phyloP scores from a whole-genome alignment of 2,888 invertebrate species.

The Aleiodes leptofemur region DNA sequence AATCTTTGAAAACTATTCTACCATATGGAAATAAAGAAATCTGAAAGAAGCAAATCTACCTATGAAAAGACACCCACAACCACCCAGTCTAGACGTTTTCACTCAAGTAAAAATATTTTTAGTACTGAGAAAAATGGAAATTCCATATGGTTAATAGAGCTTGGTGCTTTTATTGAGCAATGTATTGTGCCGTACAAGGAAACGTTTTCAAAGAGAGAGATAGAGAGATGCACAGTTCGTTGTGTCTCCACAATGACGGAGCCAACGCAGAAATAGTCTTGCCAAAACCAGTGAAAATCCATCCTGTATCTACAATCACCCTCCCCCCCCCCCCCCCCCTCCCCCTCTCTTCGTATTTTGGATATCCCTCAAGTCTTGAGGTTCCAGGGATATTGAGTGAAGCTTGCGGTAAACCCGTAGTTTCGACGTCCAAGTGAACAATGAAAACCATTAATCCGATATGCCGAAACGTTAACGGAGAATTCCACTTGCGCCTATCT shows the following conservation, averaged over 20 bases:
- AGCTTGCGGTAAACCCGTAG: conserved; percentile 54
- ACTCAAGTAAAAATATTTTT: conserved; percentile 16
- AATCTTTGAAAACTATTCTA: neutral
- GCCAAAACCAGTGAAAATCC: conserved; percentile 19
- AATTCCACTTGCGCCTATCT: conserved; percentile 50
- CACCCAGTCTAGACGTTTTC: conserved; percentile 26
- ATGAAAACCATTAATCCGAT: conserved; percentile 67
- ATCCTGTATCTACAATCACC: conserved; percentile 31
- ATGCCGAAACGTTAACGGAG: conserved; percentile 57
- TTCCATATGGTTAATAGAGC: conserved; percentile 27
- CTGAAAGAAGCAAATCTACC: neutral
- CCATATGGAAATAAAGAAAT: conserved; percentile 20
- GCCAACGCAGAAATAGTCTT: conserved; percentile 16
- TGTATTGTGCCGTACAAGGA: neutral
- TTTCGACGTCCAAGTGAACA: conserved; percentile 64
- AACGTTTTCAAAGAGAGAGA: neutral
- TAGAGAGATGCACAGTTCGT: neutral
- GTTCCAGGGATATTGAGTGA: conserved; percentile 36
- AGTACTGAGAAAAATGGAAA: conserved; percentile 14
- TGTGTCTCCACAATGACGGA: conserved; percentile 12
- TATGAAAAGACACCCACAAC: neutral
- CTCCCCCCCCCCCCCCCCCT: conserved; percentile 12
- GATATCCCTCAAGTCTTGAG: conserved; percentile 24
- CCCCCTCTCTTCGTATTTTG: conserved; percentile 15
- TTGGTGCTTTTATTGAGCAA: conserved; percentile 2